Conservation (phyloP, 2,888 invertebrate genomes). For the Nymphalis urticae region DNA sequence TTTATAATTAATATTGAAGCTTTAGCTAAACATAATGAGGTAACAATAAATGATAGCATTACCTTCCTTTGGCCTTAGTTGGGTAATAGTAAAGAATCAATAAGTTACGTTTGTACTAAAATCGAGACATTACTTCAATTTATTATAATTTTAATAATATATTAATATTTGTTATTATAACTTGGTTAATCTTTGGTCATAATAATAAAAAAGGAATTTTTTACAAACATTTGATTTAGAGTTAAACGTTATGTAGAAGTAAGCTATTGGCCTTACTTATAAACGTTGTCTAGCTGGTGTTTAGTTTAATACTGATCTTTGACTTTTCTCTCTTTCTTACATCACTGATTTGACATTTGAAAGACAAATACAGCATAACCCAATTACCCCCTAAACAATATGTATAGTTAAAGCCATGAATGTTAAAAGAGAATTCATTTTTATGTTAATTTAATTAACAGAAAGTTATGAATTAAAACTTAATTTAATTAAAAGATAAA, state of each 20-base stretch:
- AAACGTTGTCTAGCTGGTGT: too few relatives aligned
- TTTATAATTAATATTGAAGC: background rate
- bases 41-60: background rate
- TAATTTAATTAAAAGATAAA: constrained; percentile 6
- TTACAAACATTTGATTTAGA: background rate
- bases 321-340: too few relatives aligned
- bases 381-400: too few relatives aligned
- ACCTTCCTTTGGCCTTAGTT: constrained; percentile 1
- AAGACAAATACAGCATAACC: too few relatives aligned
- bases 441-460: background rate
- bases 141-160: background rate
- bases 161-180: background rate
- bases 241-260: background rate
- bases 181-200: constrained; percentile 10
- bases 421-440: too few relatives aligned
- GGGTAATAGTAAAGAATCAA: background rate
- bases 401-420: too few relatives aligned
- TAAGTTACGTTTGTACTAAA: constrained; percentile 7
- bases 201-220: background rate
- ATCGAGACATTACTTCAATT: constrained; percentile 1
- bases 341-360: too few relatives aligned
- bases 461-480: background rate
- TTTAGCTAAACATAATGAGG: constrained; percentile 6
- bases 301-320: too few relatives aligned
- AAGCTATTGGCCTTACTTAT: too few relatives aligned